Conservation (phyloP, 1,140 invertebrate genomes). For the Pseudomyrmex flavicornis region DNA sequence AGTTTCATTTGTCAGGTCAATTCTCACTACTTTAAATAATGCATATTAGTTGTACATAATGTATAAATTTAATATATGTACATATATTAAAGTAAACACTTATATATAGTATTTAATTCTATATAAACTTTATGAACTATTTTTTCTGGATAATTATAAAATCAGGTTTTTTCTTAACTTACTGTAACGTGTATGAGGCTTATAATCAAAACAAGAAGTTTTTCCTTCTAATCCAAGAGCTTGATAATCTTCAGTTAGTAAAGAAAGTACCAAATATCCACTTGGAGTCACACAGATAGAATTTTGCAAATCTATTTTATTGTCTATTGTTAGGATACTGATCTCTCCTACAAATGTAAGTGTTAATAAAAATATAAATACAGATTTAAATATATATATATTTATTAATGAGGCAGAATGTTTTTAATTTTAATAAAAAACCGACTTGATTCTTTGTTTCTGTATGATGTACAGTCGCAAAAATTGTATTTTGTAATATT, state of each 20-base stretch:
- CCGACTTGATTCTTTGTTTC: too few relatives aligned
- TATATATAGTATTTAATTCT: constrained; percentile 1
- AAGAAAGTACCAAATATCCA: constrained; percentile 84
- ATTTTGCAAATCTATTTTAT: constrained; percentile 85
- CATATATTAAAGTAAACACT: constrained; percentile 60
- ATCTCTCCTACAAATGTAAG: constrained; percentile 81
- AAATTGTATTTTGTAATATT: too few relatives aligned
- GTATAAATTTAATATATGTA: constrained; percentile 50
- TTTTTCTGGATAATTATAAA: constrained; percentile 62
- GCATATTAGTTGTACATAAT: constrained; percentile 73
- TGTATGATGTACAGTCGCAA: background rate
- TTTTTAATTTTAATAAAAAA: background rate
- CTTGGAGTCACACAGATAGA: constrained; percentile 84
- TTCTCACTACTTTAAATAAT: constrained; percentile 83
- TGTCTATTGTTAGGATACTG: constrained; percentile 83
- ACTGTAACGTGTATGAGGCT: constrained; percentile 84
- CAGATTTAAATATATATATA: background rate
- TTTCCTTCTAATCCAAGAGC: constrained; percentile 86
- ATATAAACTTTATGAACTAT: constrained; percentile 55
- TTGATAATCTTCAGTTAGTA: constrained; percentile 84
- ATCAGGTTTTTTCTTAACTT: constrained; percentile 79
- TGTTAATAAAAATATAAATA: constrained; percentile 24
- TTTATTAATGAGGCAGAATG: background rate
- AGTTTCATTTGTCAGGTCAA: constrained; percentile 84
- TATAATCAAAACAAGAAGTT: constrained; percentile 82